A percentile compares a stretch with the other conserved stretches of the same genome.
Evolutionary conservation across 2,113 vertebrate genomes (phyloP).

Genomic region (Scartelaos histophorus): DNA sequence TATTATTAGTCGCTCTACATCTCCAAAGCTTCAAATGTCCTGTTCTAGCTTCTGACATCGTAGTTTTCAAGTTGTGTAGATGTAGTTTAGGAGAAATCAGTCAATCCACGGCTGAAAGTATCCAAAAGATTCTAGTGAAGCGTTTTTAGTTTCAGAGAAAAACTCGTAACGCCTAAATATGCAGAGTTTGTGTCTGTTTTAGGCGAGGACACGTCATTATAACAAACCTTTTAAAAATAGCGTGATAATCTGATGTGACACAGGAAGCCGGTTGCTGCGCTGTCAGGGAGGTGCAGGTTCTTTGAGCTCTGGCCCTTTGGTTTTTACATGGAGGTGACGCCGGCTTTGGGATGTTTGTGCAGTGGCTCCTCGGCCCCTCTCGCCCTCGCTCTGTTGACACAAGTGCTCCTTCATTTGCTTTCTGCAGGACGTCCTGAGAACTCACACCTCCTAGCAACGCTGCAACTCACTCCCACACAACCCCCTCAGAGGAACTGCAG

Average conservation of each 20-base stretch:
- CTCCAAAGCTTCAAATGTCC: too few species aligned
- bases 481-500: too few species aligned
- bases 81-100: too few species aligned
- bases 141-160: too few species aligned
- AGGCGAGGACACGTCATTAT: too few species aligned
- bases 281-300: constrained; percentile 1
- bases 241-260: background rate
- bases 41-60: too few species aligned
- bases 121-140: too few species aligned
- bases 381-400: constrained; percentile 67
- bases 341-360: constrained; percentile 45
- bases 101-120: too few species aligned
- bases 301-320: constrained; percentile 15
- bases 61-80: too few species aligned
- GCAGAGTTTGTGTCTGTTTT: too few species aligned
- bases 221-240: background rate
- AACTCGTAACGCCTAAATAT: too few species aligned
- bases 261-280: background rate
- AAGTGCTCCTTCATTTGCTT: constrained; percentile 76
- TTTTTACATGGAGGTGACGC: constrained; percentile 34
- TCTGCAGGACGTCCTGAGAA: constrained; percentile 70
- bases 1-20: too few species aligned
- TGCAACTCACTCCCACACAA: constrained; percentile 34
- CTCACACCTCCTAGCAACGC: constrained; percentile 69
- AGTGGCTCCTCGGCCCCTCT: constrained; percentile 57